Conservation (phyloP, 2,888 invertebrate species). For the Stegophylla sp. region DNA sequence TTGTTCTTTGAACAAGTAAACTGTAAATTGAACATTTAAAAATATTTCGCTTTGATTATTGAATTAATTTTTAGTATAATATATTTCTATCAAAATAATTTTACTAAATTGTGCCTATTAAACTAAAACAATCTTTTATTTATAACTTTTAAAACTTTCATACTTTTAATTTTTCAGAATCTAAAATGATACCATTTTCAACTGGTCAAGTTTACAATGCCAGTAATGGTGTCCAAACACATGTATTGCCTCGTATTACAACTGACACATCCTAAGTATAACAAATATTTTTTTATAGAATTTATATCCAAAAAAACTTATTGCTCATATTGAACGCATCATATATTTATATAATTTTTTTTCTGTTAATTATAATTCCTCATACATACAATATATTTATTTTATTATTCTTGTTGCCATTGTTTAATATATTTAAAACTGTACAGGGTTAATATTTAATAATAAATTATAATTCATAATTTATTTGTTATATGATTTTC, state of each 20-base stretch:
- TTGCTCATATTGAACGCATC: slow-evolving; percentile 28
- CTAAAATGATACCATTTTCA: slow-evolving; percentile 76
- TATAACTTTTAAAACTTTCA: not conserved
- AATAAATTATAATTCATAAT: slow-evolving; percentile 37
- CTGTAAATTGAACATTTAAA: too few species aligned
- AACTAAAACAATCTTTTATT: not conserved
- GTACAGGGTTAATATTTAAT: slow-evolving; percentile 53
- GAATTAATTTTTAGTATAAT: not conserved
- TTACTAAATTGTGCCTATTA: not conserved
- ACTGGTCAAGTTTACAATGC: slow-evolving; percentile 92
- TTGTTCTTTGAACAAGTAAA: too few species aligned
- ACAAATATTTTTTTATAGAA: slow-evolving; percentile 46
- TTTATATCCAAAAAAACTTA: slow-evolving; percentile 10
- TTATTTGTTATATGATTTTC: slow-evolving; percentile 28
- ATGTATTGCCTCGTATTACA: slow-evolving; percentile 72
- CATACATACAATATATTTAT: slow-evolving; percentile 36
- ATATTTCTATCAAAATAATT: not conserved
- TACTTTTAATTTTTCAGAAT: slow-evolving; percentile 25
- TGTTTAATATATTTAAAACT: slow-evolving; percentile 37
- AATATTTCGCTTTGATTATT: too few species aligned
- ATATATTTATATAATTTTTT: slow-evolving; percentile 7
- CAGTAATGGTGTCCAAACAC: slow-evolving; percentile 88
- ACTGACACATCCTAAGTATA: slow-evolving; percentile 22
- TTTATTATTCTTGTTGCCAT: slow-evolving; percentile 56
- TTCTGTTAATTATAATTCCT: slow-evolving; percentile 20